Percentiles rank a stretch among this genome's conserved stretches.
Evolutionary conservation across 2,888 invertebrate genomes (phyloP).

Genomic region (Tipula lateralis): DNA sequence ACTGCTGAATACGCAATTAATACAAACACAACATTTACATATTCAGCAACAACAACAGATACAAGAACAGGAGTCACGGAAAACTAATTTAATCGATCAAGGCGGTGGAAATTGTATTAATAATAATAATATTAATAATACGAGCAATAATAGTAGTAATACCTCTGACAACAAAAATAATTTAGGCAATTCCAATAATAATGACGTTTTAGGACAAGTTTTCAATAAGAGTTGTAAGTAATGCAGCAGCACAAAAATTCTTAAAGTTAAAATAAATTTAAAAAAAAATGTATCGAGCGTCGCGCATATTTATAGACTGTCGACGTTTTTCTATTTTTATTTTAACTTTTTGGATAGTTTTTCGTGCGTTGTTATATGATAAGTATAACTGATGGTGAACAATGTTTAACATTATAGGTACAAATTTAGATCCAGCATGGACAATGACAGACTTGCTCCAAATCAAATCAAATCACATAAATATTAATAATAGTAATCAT

Average conservation of each 20-base stretch:
- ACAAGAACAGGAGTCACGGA: constrained; percentile 43
- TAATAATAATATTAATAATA: background rate
- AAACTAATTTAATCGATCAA: constrained; percentile 38
- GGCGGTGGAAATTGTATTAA: constrained; percentile 28
- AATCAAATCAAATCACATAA: constrained; percentile 32
- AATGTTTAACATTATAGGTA: constrained; percentile 41
- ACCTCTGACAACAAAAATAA: constrained; percentile 39
- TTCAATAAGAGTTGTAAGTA: constrained; percentile 49
- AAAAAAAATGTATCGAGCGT: background rate
- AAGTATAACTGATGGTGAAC: background rate
- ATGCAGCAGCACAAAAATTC: background rate
- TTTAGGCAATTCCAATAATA: constrained; percentile 42
- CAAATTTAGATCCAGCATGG: constrained; percentile 46
- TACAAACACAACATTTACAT: constrained; percentile 30
- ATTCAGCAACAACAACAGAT: constrained; percentile 32
- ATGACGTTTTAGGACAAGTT: constrained; percentile 46
- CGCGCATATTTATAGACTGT: background rate
- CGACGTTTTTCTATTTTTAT: background rate
- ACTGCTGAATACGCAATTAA: constrained; percentile 31
- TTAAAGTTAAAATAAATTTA: background rate
- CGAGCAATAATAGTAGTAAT: constrained; percentile 34
- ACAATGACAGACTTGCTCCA: constrained; percentile 39
- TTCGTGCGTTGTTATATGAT: background rate
- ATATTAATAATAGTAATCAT: constrained; percentile 25
- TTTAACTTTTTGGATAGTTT: background rate